These are phyloP conservation scores for Ectemnius continuus DNA, from an alignment of 2,888 invertebrate genomes.

Conservation along the genomic window DNA sequence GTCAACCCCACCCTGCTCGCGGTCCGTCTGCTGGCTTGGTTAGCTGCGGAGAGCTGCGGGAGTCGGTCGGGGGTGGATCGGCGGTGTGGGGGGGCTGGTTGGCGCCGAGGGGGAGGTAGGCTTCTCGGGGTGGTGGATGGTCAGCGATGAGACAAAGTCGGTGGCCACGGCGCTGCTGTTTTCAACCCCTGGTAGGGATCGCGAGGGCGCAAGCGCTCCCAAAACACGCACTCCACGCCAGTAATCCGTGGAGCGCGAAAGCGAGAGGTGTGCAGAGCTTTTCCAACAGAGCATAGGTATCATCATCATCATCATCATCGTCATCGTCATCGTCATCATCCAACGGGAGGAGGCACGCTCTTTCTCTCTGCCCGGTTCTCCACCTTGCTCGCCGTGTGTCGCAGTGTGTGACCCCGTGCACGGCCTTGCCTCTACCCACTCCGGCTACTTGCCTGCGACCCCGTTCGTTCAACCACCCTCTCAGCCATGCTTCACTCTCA, in stretches of 20 bases:
- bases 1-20: slow-evolving; percentile 9
- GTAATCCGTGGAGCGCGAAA: slow-evolving; percentile 74
- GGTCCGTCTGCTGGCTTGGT: not conserved
- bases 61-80: not conserved
- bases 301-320: slow-evolving; percentile 14
- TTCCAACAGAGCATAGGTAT: slow-evolving; percentile 38
- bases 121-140: slow-evolving; percentile 8
- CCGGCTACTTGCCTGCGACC: slow-evolving; percentile 4
- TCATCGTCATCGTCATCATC: not conserved
- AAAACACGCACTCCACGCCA: slow-evolving; percentile 65
- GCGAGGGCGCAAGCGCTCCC: slow-evolving; percentile 60
- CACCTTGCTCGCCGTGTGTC: not conserved
- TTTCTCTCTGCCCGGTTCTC: not conserved
- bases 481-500: slow-evolving; percentile 6
- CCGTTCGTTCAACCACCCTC: slow-evolving; percentile 7
- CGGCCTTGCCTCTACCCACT: slow-evolving; percentile 15
- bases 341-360: no score
- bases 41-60: slow-evolving; percentile 1
- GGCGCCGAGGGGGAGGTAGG: not conserved
- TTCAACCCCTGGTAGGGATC: slow-evolving; percentile 14
- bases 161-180: slow-evolving; percentile 3
- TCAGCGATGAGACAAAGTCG: not conserved
- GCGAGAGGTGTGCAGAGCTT: slow-evolving; percentile 61
- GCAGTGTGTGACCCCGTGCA: slow-evolving; percentile 7
- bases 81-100: no score